These are phyloP conservation scores for Zhengitettix transpicula DNA, from an alignment of 2,888 invertebrate genomes.

Conservation along the genomic window DNA sequence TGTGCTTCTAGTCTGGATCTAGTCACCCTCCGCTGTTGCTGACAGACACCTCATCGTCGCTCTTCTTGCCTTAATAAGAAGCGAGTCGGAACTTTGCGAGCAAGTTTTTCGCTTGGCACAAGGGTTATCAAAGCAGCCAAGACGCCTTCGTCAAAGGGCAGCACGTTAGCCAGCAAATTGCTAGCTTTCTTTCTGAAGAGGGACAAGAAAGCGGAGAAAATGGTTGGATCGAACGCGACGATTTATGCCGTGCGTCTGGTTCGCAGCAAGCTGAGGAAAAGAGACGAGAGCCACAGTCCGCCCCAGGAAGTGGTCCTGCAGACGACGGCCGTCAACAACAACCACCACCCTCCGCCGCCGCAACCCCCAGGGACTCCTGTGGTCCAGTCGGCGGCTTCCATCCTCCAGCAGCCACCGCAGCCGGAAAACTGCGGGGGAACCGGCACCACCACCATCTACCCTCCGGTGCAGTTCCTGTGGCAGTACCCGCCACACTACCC, in stretches of 20 bases:
- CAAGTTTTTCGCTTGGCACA: background rate
- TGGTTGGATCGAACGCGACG: constrained; percentile 67
- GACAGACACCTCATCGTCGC: no score
- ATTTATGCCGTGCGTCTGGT: constrained; percentile 79
- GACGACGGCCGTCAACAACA: constrained; percentile 28
- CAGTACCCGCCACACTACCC: constrained; percentile 60
- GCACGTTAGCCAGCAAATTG: background rate
- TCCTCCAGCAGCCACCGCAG: constrained; percentile 13
- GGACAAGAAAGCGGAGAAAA: constrained; percentile 26
- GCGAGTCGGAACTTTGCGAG: background rate
- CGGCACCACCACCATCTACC: constrained; percentile 22
- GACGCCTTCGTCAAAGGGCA: background rate
- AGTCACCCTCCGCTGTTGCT: no score
- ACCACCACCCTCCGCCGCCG: background rate
- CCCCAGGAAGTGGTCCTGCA: constrained; percentile 44
- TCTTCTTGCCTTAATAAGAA: background rate
- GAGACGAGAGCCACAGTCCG: constrained; percentile 52
- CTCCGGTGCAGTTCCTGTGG: constrained; percentile 54
- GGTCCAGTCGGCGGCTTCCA: constrained; percentile 13
- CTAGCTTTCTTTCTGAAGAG: background rate
- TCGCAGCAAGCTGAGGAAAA: constrained; percentile 76
- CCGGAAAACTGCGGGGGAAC: constrained; percentile 16
- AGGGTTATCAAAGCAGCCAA: background rate
- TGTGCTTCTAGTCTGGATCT: background rate
- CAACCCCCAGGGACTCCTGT: constrained; percentile 12